A percentile compares a stretch with the other conserved stretches of the same genome.
Evolutionary conservation across 2,797 vertebrate genomes (phyloP).

Genomic region (Otolemur crassicaudatus): DNA sequence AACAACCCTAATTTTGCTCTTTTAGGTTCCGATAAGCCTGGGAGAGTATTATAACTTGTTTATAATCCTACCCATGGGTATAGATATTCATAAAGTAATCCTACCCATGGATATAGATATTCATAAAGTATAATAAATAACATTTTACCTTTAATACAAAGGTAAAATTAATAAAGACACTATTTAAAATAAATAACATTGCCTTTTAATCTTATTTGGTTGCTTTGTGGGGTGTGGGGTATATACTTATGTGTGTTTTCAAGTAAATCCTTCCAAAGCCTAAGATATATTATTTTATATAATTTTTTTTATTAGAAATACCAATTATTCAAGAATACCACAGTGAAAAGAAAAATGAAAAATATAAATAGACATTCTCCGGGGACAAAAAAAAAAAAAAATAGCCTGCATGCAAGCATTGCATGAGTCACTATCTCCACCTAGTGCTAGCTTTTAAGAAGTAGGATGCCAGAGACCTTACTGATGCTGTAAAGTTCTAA

Average conservation of each 20-base stretch:
- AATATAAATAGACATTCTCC: neutral
- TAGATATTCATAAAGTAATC: neutral
- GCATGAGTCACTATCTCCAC: slow-evolving; percentile 86
- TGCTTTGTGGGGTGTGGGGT: neutral
- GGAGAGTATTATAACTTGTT: neutral
- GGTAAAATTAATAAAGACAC: neutral
- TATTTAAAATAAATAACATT: slow-evolving; percentile 41
- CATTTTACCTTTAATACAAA: slow-evolving; percentile 10
- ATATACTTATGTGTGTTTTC: neutral
- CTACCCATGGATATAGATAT: neutral
- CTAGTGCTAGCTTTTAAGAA: slow-evolving; percentile 85
- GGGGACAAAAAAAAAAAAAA: neutral
- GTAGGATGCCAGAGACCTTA: neutral
- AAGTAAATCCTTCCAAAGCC: neutral
- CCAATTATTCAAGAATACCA: neutral
- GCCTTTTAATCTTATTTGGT: neutral
- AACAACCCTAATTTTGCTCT: neutral
- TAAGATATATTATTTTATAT: slow-evolving; percentile 69
- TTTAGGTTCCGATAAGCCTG: neutral
- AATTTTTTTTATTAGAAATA: slow-evolving; percentile 10
- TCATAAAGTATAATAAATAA: neutral
- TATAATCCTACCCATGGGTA: neutral
- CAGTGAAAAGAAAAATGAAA: slow-evolving; percentile 20
- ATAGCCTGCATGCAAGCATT: slow-evolving; percentile 47
- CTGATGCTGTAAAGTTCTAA: neutral